phyloP scores from a whole-genome alignment of 1,140 invertebrate genomes.

The Drosophila paulistorum region DNA sequence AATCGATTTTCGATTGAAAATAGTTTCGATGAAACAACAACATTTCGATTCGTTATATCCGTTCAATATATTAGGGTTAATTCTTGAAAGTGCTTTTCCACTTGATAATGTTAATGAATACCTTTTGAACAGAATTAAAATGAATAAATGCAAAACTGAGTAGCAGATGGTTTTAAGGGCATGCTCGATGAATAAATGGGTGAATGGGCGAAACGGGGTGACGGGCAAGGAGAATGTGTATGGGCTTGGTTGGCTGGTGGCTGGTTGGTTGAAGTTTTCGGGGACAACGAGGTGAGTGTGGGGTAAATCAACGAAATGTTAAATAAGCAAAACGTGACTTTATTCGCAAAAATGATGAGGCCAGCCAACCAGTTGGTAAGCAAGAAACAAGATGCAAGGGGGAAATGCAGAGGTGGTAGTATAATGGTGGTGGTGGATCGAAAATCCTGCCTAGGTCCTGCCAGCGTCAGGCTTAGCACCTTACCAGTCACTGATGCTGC shows the following conservation, averaged over 20 bases:
- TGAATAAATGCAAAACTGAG: conserved; percentile 53
- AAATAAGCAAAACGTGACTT: conserved; percentile 81
- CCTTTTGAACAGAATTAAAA: conserved; percentile 23
- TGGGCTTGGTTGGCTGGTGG: not conserved
- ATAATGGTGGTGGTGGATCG: no score
- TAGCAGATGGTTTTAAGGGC: conserved; percentile 45
- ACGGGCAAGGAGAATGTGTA: not conserved
- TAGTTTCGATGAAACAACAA: not conserved
- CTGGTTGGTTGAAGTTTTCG: no score
- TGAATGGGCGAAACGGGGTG: not conserved
- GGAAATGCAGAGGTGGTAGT: not conserved
- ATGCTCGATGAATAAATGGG: not conserved
- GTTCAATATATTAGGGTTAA: not conserved
- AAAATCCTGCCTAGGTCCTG: conserved; percentile 27
- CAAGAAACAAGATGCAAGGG: not conserved
- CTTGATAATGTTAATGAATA: conserved; percentile 10
- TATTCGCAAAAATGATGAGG: conserved; percentile 72
- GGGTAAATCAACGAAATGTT: conserved; percentile 75
- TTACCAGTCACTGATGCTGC: conserved; percentile 41
- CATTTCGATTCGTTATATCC: not conserved
- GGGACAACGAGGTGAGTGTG: not conserved
- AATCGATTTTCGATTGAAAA: no score
- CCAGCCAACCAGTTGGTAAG: conserved; percentile 18
- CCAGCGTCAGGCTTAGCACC: conserved; percentile 47
- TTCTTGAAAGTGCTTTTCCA: not conserved